Evolutionary conservation across 2,797 vertebrate genomes (phyloP), one percentile per base, ranked within the genome.

Genomic region (Syngnathus rostellatus): DNA sequence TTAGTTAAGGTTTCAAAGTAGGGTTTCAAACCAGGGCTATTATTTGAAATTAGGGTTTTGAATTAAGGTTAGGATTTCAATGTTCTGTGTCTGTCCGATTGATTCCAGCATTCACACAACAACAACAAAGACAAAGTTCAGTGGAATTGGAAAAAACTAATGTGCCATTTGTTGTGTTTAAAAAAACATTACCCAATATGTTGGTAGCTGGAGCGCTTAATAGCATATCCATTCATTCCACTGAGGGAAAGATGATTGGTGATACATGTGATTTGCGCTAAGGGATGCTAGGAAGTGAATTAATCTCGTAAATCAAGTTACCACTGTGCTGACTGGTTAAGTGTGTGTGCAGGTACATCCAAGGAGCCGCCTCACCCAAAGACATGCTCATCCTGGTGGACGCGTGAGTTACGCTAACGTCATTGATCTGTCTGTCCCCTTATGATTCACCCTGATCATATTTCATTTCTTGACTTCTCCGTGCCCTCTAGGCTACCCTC

Each of bases 301-400:
- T 50, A 50, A 8, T 19, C 19, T n/a, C 19, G 19, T 50, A 9
- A 50, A 46, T 46, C 16, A 46, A 46, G 45, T 2, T 51, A 21
- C 19, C n/a, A 21, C 6, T 37, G 55, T 57, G 14, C 11, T 57
- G 10, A 57, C 9, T 21, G 43, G 43, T 48, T 17, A 48, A 21
- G 43, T 50, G 1, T 74, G n/a, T 60, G 55, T 77, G 25, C 76
- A 99, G 97, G 97, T 99, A 99, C 73, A 97, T 99, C 71, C 97
- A 99, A 88, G 97, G 97, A 79, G 97, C 97, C 43, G 95, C 97
- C 61, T 99, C 97, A 14, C 97, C 97, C 72, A 99, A 99, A 90
- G 96, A 99, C 71, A 99, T 99, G 96, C 92, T 99, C 63, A 99
- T 99, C 84, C 92, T 99, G 43, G 96, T 99, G 68, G 97, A 99